phyloP scores from a whole-genome alignment of 2,888 invertebrate species.

The Dermolepida albohirtum region DNA sequence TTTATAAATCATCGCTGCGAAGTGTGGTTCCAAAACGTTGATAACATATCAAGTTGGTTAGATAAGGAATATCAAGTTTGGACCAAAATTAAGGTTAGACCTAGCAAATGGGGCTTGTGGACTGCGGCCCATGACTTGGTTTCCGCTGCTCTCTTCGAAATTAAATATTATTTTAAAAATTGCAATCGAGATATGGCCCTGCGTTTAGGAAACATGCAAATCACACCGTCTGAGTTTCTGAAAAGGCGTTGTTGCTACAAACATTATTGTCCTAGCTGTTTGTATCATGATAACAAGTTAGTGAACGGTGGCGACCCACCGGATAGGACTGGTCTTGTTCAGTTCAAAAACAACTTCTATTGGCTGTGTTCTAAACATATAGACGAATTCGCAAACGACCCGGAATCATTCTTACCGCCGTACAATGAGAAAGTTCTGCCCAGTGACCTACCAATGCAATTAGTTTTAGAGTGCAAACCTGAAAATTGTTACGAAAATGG shows the following conservation, averaged over 20 bases:
- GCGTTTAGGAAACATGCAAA: constrained; percentile 67
- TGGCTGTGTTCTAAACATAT: constrained; percentile 73
- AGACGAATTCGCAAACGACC: constrained; percentile 64
- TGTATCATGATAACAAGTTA: constrained; percentile 60
- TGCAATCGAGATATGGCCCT: constrained; percentile 66
- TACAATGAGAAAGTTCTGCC: constrained; percentile 63
- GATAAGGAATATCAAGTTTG: constrained; percentile 70
- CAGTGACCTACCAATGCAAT: constrained; percentile 64
- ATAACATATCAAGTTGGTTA: constrained; percentile 67
- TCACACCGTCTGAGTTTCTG: constrained; percentile 69
- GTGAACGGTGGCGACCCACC: constrained; percentile 66
- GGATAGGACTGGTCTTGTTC: constrained; percentile 69
- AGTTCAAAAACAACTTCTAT: constrained; percentile 69
- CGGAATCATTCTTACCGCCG: constrained; percentile 64
- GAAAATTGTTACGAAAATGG: constrained; percentile 68
- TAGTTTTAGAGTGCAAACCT: constrained; percentile 48
- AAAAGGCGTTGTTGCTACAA: constrained; percentile 65
- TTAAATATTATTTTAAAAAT: constrained; percentile 68
- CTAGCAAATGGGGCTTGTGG: constrained; percentile 71
- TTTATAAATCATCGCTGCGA: constrained; percentile 65
- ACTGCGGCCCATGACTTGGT: constrained; percentile 63
- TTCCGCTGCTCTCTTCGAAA: constrained; percentile 62
- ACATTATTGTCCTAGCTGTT: constrained; percentile 72
- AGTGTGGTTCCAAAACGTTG: constrained; percentile 63
- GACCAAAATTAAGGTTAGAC: constrained; percentile 65